Evolutionary conservation across 2,797 vertebrate genomes (phyloP), one percentile per base, ranked within the genome.

Genomic region (Sebastes paucispinis): DNA sequence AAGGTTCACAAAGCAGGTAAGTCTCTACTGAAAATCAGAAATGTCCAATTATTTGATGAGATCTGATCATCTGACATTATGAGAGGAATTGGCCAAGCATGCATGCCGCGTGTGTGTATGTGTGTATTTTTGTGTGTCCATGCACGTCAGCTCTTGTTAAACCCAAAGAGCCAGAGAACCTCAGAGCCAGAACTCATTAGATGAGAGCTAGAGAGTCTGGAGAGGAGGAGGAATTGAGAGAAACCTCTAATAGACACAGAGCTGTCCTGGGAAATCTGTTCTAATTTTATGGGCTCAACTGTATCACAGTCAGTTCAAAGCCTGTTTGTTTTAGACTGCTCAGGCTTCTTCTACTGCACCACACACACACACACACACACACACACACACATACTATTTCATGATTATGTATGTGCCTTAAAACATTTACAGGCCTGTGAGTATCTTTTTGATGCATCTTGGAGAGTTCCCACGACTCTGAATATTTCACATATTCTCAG

Each of bases 1-100:
- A 98, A 97, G 96, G 98, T 99, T 84, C 98, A 99, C 92, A 99
- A 97, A 93, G 96, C 98, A 63, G 98, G 98, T 99, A 92, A 74
- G 96, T 82, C 43, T 32, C 2, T 24, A 52, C 75, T 77, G 25
- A 66, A 64, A n/a, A 3, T 12, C 72, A 68, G 52, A 70, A 74
- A 66, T 18, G 18, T 50, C 66, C 60, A 11, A 5, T 63, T 60
- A 62, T 73, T 58, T 34, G 12, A 67, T 55, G 34, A 5, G 1
- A 36, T 62, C 58, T 50, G 31, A 79, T 80, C 27, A 32, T 52
- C 24, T 20, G 62, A 52, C 59, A 14, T 57, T 57, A 55, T 83
- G 60, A 64, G 39, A 13, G 16, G 54, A 85, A 63, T 50, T 20
- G 62, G n/a, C 74, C 54, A 60, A 59, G 69, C 74, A 32, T 82